Evolutionary conservation across 2,113 vertebrate genomes (phyloP).

Genomic region (Actenoides hombroni): DNA sequence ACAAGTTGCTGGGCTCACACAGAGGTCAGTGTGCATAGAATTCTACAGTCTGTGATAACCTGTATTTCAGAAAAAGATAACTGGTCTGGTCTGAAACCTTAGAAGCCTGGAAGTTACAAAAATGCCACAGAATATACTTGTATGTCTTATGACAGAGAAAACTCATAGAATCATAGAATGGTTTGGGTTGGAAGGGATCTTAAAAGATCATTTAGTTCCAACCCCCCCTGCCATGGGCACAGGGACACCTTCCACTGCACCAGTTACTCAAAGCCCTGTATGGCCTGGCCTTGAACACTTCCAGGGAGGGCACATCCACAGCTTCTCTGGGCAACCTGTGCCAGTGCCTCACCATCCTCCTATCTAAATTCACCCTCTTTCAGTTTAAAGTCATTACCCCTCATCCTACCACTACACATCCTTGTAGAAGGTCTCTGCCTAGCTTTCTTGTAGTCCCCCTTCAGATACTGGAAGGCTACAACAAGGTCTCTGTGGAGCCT

Average conservation of each 20-base stretch:
- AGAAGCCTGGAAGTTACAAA: not conserved
- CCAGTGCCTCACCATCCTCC: not conserved
- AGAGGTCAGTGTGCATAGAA: accelerated
- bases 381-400: not conserved
- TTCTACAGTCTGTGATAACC: not conserved
- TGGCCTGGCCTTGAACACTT: not conserved
- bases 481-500: not conserved
- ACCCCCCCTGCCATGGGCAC: not conserved
- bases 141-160: not conserved
- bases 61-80: not conserved
- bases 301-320: not conserved
- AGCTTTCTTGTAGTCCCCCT: not conserved
- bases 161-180: not conserved
- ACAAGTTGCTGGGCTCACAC: not conserved
- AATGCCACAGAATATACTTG: not conserved
- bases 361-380: not conserved
- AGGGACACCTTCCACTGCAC: not conserved
- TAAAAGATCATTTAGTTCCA: not conserved
- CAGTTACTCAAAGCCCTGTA: not conserved
- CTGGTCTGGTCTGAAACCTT: not conserved
- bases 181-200: not conserved
- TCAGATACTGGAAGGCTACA: not conserved
- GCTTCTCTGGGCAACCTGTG: not conserved
- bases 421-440: not conserved
- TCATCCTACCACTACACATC: not conserved